Evolutionary conservation across 2,888 invertebrate genomes (phyloP).

Genomic region (Drosophila suboccidentalis): DNA sequence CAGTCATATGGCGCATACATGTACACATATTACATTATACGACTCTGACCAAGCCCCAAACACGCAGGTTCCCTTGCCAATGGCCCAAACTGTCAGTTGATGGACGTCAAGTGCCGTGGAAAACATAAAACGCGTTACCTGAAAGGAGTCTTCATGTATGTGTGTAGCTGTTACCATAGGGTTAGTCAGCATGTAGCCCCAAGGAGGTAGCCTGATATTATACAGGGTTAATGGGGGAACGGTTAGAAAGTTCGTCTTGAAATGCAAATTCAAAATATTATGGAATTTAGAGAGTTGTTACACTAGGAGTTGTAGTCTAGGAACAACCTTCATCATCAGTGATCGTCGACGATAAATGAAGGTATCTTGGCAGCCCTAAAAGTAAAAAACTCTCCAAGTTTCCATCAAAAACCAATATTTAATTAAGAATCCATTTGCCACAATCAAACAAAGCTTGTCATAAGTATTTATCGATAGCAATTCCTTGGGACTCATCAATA

Average conservation of each 20-base stretch:
- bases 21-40: conserved; percentile 32
- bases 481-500: conserved; percentile 12
- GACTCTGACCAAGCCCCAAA: conserved; percentile 55
- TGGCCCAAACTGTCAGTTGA: conserved; percentile 63
- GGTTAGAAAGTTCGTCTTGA: background rate
- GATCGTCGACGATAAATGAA: background rate
- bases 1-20: conserved; percentile 8
- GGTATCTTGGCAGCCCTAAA: background rate
- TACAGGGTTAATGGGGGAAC: conserved; percentile 40
- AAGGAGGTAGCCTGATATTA: background rate
- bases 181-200: conserved; percentile 10
- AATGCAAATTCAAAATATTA: background rate
- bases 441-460: conserved; percentile 2
- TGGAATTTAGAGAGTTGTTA: too few relatives aligned
- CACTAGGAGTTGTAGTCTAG: background rate
- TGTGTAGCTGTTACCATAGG: conserved; percentile 43
- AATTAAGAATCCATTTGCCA: conserved; percentile 1
- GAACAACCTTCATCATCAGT: background rate
- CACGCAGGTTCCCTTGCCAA: conserved; percentile 39
- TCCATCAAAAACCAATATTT: too few relatives aligned
- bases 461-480: conserved; percentile 23
- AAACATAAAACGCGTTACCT: conserved; percentile 77
- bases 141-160: conserved; percentile 72
- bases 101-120: conserved; percentile 76
- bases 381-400: background rate